Base-by-base conservation (phyloP, 2,888 invertebrate genomes). In the Drosophila flavopinicola region DNA sequence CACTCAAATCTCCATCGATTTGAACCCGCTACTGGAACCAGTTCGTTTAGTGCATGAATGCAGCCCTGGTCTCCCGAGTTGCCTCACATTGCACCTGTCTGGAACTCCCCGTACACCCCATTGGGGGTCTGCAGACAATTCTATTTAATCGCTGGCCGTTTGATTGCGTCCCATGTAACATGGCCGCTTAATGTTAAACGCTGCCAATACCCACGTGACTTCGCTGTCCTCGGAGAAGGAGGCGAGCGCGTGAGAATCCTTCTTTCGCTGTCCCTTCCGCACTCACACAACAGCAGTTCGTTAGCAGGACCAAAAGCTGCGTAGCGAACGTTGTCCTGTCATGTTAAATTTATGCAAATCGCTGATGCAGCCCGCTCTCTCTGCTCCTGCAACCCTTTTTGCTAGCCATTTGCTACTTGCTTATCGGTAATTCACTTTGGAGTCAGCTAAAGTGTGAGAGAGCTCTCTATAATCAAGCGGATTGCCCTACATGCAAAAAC, bases 301-400 rank as follows among this genome's bases (percentile, higher is more conserved):
- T 86, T 79, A 80, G 78, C 63, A 48, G 45, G 38, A 15, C 2
- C 20, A 63, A 84, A 86, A 86, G 70, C 80, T 73, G 86, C 80
- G 85, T 76, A 42, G 47, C 64, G 33, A 41, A 45, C 79, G 66
- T 38, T 73, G 74, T 52, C 63, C 68, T 57, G 53, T 60, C 68
- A 59, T 69, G 75, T 72, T 66, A 60, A 87, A 85, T 87, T 71
- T 83, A 83, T 87, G 83, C 80, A 87, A 83, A 83, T 85, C 86
- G 78, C 65, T 58, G 72, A 39, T 78, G 83, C 38, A n/a, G n/a
- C n/a, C n/a, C n/a, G n/a, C n/a, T n/a, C n/a, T n/a, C n/a, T n/a
- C n/a, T n/a, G n/a, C n/a, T n/a, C 45, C 53, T 51, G 70, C 30
- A 44, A 44, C 61, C 25, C 72, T 38, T 35, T 52, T 44, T 61